Conservation (phyloP, 2,888 invertebrate species). For the Graphium colonna region DNA sequence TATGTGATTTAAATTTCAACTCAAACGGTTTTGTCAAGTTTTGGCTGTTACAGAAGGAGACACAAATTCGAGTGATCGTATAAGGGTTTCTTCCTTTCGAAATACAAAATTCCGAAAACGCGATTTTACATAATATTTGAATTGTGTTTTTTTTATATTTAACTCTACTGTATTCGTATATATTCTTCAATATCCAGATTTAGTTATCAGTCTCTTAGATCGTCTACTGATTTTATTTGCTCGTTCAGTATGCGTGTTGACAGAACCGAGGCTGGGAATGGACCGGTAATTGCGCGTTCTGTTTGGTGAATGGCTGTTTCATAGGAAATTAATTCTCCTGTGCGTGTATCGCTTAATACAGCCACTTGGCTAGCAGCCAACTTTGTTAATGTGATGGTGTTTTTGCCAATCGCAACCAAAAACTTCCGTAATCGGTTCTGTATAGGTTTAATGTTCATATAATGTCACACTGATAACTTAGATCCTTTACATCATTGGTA, state of each 20-base stretch:
- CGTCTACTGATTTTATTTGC: background rate
- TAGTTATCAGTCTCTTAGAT: background rate
- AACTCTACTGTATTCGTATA: too few relatives aligned
- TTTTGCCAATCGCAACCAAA: background rate
- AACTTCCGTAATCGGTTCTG: background rate
- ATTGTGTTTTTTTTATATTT: too few relatives aligned
- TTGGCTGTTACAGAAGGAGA: too few relatives aligned
- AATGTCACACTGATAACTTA: too few relatives aligned
- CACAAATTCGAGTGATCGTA: too few relatives aligned
- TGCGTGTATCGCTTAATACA: conserved; percentile 32
- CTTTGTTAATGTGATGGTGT: background rate
- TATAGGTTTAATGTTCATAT: too few relatives aligned
- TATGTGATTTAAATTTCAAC: too few relatives aligned
- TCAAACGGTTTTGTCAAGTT: too few relatives aligned
- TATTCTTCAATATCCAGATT: background rate
- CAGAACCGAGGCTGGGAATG: background rate
- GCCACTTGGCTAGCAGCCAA: conserved; percentile 36
- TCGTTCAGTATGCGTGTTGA: background rate
- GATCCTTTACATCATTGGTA: too few relatives aligned
- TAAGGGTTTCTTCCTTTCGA: too few relatives aligned
- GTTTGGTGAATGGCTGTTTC: conserved; percentile 13
- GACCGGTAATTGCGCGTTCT: conserved; percentile 7
- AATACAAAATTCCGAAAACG: too few relatives aligned
- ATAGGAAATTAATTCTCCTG: conserved; percentile 35
- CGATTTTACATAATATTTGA: too few relatives aligned